phyloP scores from a whole-genome alignment of 2,797 vertebrate genomes.

The Cryptoprocta ferox region DNA sequence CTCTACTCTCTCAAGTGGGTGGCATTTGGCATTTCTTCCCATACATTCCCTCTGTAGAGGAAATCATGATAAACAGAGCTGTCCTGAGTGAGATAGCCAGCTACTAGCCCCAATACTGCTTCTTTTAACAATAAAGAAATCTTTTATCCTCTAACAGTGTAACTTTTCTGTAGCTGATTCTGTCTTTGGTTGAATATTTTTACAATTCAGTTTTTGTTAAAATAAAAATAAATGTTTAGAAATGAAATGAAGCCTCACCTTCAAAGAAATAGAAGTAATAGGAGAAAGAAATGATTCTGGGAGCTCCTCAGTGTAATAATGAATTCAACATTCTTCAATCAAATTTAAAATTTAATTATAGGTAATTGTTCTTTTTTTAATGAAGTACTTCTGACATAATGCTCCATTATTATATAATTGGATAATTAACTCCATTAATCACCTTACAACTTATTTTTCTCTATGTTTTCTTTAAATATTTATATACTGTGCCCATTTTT shows the following conservation, averaged over 20 bases:
- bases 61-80: neutral
- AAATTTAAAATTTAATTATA: conserved; percentile 82
- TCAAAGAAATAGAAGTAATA: conserved; percentile 52
- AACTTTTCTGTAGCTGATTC: neutral
- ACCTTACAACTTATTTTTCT: conserved; percentile 72
- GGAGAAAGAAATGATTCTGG: conserved; percentile 28
- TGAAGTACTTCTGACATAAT: conserved; percentile 76
- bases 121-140: neutral
- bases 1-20: neutral
- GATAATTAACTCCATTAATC: conserved; percentile 75
- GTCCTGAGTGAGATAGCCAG: neutral
- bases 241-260: conserved; percentile 45
- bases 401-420: conserved; percentile 77
- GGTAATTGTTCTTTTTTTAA: conserved; percentile 79
- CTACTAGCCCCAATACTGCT: too few species aligned
- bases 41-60: neutral
- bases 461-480: conserved; percentile 78
- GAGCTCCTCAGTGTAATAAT: conserved; percentile 41
- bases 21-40: neutral
- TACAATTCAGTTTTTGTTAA: conserved; percentile 34
- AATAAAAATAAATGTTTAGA: conserved; percentile 59
- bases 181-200: conserved; percentile 45
- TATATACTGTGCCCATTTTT: conserved; percentile 58
- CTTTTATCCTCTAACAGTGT: neutral
- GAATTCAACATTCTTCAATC: conserved; percentile 78